These are phyloP conservation scores for Leptura quadrifasciata DNA, from an alignment of 2,888 invertebrate genomes.

Conservation along the genomic window DNA sequence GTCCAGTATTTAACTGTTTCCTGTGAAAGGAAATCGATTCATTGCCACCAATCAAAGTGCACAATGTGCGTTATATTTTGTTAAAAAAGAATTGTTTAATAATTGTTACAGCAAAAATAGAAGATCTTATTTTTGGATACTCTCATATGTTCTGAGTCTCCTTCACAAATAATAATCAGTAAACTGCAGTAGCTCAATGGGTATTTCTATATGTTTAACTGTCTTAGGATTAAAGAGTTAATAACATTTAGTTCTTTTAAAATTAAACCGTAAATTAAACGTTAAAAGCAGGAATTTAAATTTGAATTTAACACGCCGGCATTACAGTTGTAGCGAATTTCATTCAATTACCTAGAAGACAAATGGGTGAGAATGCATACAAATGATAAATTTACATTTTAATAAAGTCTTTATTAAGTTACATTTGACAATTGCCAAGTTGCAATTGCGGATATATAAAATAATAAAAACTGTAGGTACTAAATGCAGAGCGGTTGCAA, in stretches of 20 bases:
- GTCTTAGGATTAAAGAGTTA: neutral
- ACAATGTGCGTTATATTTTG: too few relatives aligned
- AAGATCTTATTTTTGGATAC: too few relatives aligned
- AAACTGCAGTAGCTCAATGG: neutral
- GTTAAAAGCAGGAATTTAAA: slow-evolving; percentile 35
- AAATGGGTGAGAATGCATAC: slow-evolving; percentile 48
- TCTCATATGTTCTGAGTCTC: too few relatives aligned
- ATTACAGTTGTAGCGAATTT: slow-evolving; percentile 29
- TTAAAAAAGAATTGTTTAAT: too few relatives aligned
- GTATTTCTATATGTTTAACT: neutral
- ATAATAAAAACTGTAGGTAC: slow-evolving; percentile 1
- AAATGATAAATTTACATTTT: slow-evolving; percentile 56
- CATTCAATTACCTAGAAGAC: slow-evolving; percentile 42
- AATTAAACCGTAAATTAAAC: slow-evolving; percentile 26
- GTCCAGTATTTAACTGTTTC: too few relatives aligned
- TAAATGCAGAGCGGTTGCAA: neutral
- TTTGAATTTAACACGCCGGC: slow-evolving; percentile 25
- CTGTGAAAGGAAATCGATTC: too few relatives aligned
- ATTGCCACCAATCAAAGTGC: too few relatives aligned
- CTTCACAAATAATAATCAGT: too few relatives aligned
- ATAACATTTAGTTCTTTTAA: neutral
- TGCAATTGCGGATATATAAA: slow-evolving; percentile 12
- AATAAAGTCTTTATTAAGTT: slow-evolving; percentile 35
- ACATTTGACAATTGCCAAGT: slow-evolving; percentile 14
- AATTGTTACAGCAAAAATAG: too few relatives aligned